Evolutionary conservation across 2,888 invertebrate species (phyloP).

Genomic region (Lagria hirta): DNA sequence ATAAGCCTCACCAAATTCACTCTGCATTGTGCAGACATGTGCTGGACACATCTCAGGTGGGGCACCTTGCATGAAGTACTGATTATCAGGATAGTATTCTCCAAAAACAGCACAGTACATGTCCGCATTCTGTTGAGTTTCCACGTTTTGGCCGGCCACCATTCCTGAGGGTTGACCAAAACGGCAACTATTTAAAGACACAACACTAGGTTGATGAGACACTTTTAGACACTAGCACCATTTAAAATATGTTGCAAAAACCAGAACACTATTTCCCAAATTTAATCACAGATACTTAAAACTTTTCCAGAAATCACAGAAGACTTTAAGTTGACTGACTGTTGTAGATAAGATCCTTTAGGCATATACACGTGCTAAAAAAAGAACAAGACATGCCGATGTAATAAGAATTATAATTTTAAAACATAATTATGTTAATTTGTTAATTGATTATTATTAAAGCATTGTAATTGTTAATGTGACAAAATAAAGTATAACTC

Average conservation of each 20-base stretch:
- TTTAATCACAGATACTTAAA: conserved; percentile 14
- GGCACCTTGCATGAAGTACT: conserved; percentile 55
- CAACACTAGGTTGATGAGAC: conserved; percentile 45
- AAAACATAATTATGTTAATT: too few species aligned
- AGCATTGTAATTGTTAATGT: too few species aligned
- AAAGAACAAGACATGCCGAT: conserved; percentile 8
- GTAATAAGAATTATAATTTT: conserved; percentile 6
- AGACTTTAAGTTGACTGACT: conserved; percentile 7
- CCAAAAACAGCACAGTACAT: conserved; percentile 57
- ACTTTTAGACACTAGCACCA: conserved; percentile 40
- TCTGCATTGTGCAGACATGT: conserved; percentile 72
- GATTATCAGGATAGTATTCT: conserved; percentile 60
- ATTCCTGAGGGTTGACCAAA: conserved; percentile 45
- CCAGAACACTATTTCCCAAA: conserved; percentile 6
- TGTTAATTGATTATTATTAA: too few species aligned
- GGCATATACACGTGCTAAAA: conserved; percentile 9
- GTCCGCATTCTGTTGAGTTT: conserved; percentile 49
- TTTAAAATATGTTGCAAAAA: conserved; percentile 20
- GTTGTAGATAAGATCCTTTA: conserved; percentile 11
- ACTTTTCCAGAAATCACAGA: conserved; percentile 2
- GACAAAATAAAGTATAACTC: too few species aligned
- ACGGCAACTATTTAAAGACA: conserved; percentile 38
- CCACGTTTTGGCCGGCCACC: conserved; percentile 55
- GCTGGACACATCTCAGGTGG: conserved; percentile 64
- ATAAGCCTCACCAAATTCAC: conserved; percentile 68